Conservation (phyloP, 1,140 invertebrate species). For the Acromyrmex heyeri region DNA sequence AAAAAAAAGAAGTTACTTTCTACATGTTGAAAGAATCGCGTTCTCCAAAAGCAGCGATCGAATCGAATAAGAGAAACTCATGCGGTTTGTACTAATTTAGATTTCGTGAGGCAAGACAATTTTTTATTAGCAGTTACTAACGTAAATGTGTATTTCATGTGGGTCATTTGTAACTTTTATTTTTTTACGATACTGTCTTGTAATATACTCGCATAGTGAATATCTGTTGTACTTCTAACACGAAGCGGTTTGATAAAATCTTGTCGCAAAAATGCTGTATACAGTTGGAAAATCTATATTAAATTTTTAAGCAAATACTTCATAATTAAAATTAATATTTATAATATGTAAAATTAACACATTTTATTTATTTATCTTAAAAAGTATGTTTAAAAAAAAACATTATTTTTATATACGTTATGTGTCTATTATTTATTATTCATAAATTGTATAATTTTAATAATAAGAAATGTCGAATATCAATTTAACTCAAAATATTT, state of each 20-base stretch:
- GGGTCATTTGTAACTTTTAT: neutral
- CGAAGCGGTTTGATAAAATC: neutral
- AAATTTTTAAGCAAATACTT: no score
- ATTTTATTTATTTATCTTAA: no score
- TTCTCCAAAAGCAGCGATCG: neutral
- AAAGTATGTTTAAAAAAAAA: no score
- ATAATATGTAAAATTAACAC: no score
- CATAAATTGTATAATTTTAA: no score
- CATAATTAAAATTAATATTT: no score
- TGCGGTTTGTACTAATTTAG: neutral
- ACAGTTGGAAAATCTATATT: no score
- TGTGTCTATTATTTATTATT: no score
- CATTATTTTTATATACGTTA: no score
- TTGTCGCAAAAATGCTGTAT: neutral
- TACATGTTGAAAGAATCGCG: neutral
- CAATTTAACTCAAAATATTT: no score
- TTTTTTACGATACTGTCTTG: neutral
- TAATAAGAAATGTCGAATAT: no score
- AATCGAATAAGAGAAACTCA: constrained; percentile 15
- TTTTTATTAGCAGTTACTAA: neutral
- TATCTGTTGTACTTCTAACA: neutral
- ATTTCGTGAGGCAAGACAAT: constrained; percentile 2
- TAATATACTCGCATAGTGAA: neutral
- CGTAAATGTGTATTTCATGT: neutral
- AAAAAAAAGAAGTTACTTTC: constrained; percentile 43